phyloP scores from a whole-genome alignment of 2,113 vertebrate species.

The Anguilla rostrata region DNA sequence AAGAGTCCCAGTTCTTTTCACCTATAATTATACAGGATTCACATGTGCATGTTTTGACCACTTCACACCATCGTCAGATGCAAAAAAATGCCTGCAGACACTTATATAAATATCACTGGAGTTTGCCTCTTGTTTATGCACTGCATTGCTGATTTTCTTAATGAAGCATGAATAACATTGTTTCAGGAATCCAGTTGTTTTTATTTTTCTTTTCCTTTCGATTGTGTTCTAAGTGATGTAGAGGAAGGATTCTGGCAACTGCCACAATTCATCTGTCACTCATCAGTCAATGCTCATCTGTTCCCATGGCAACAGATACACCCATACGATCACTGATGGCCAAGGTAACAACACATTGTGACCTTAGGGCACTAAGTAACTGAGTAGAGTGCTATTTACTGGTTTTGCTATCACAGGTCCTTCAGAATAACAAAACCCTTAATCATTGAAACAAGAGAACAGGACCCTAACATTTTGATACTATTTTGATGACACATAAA shows the following conservation, averaged over 20 bases:
- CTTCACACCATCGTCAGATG: not conserved
- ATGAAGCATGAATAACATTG: not conserved
- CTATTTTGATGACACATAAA: not conserved
- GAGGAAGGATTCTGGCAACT: conserved; percentile 3
- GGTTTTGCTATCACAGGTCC: not conserved
- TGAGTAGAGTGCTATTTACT: not conserved
- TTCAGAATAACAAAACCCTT: not conserved
- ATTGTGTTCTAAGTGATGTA: conserved; percentile 16
- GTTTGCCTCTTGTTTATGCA: not conserved
- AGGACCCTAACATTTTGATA: not conserved
- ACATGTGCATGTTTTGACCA: not conserved
- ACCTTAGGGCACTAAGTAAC: not conserved
- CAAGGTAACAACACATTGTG: not conserved
- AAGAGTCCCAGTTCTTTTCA: not conserved
- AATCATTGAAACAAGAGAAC: not conserved
- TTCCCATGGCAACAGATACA: not conserved
- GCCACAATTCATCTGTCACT: not conserved
- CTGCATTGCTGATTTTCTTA: not conserved
- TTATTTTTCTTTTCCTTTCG: not conserved
- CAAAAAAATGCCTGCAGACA: not conserved
- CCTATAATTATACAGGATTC: not conserved
- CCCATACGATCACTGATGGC: not conserved
- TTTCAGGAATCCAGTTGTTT: conserved; percentile 3
- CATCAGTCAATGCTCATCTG: not conserved
- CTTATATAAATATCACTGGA: not conserved